phyloP scores from a whole-genome alignment of 2,888 invertebrate species.

The Cerastis rubricosa region DNA sequence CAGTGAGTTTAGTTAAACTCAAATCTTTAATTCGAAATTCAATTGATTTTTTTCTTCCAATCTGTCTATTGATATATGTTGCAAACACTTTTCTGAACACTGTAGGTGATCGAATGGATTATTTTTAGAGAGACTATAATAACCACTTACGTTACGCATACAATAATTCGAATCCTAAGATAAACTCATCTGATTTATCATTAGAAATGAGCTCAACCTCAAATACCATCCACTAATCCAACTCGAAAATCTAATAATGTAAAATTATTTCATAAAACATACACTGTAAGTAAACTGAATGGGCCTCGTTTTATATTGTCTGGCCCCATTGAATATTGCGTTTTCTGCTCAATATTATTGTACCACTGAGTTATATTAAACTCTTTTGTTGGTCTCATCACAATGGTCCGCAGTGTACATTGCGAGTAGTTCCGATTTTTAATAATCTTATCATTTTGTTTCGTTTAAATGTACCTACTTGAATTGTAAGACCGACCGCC shows the following conservation, averaged over 20 bases:
- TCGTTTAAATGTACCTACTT: too few relatives aligned
- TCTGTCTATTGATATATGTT: too few relatives aligned
- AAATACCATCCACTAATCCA: constrained; percentile 28
- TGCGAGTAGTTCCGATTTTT: constrained; percentile 54
- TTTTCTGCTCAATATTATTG: constrained; percentile 73
- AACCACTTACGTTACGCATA: constrained; percentile 1
- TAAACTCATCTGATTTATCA: constrained; percentile 25
- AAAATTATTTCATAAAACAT: constrained; percentile 37
- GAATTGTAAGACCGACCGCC: too few relatives aligned
- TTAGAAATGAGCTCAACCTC: constrained; percentile 6
- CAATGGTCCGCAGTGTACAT: constrained; percentile 68
- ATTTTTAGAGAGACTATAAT: constrained; percentile 15
- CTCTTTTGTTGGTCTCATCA: constrained; percentile 72
- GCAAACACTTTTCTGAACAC: background rate
- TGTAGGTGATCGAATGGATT: background rate
- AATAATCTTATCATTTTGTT: constrained; percentile 38
- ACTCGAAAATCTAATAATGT: constrained; percentile 48
- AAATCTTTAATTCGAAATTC: too few relatives aligned
- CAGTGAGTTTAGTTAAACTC: too few relatives aligned
- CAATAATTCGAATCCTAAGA: background rate
- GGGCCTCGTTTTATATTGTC: constrained; percentile 60
- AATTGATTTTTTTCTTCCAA: background rate
- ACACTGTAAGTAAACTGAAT: constrained; percentile 53
- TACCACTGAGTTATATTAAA: constrained; percentile 78
- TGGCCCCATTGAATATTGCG: constrained; percentile 75